Evolutionary conservation across 2,113 vertebrate species (phyloP), one percentile per base, ranked within the genome.

Genomic region (Myrmophylax atrothorax): DNA sequence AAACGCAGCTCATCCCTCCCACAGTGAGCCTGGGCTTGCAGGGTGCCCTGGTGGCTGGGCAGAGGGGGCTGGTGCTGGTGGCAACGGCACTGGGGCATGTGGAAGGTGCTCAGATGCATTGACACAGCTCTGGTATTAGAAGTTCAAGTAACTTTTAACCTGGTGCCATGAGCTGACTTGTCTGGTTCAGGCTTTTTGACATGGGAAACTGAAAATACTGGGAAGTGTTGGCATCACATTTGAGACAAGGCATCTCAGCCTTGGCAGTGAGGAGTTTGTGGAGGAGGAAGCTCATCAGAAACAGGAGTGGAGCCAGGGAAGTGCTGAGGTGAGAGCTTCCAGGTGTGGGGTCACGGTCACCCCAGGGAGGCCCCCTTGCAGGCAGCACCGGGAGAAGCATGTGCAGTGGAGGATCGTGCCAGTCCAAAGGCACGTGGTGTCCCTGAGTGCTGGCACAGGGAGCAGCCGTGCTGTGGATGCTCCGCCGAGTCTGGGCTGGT

Each of bases 41-140:
- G 5, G 53, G 38, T 1, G 3, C 64, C 44, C 47, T 25, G 67
- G 74, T 46, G 4, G 1, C 73, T 3, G 7, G 64, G 74, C 69
- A n/a, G 7, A 53, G 7, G 19, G 33, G 78, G 24, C 40, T 26
- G 62, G n/a, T 40, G 70, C 40, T 0, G 0, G 19, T 49, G 55
- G 42, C 58, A 62, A 6, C 1, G 0, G 37, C 0, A 0, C 66
- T 25, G 59, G 75, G 42, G 25, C 3, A 1, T 1, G 0, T 0
- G 0, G 9, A 26, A 35, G 40, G 56, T 9, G 8, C 58, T 67
- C 3, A 12, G n/a, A 2, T 12, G 6, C 14, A 17, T 20, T 1
- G 0, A 33, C 59, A 24, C 33, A 15, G n/a, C 63, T 31, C 19
- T 2, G 3, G n/a, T 24, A 1, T 56, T 59, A n/a, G 24, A 14